Base-by-base conservation (phyloP, 1,140 invertebrate genomes). In the Archegozetes longisetosus region DNA sequence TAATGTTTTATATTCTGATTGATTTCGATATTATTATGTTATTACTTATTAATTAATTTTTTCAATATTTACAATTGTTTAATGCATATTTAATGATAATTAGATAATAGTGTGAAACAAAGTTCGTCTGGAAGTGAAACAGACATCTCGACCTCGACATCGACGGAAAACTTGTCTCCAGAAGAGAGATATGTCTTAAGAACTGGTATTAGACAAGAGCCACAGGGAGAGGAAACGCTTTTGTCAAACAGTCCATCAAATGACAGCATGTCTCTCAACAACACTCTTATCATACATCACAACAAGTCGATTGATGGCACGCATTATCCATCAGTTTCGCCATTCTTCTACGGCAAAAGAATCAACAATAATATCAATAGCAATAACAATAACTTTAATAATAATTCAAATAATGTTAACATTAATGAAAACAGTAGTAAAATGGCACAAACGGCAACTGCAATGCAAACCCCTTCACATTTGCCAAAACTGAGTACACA, bases 81-180 rank as follows among this genome's bases (percentile, higher is more conserved):
- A n/a, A n/a, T n/a, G n/a, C n/a, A n/a, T n/a, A n/a, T n/a, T n/a
- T n/a, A n/a, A n/a, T n/a, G n/a, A n/a, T n/a, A 47, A 47, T 47
- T 17, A 40, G 32, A 40, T 17, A 40, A 40, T 40, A 40, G 32
- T 17, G 32, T 40, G 6, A 40, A 40, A 40, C 32, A 40, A 17
- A 40, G 32, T n/a, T 65, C 65, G 61, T 75, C 74, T 68, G 86
- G 86, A 23, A 89, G 86, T 75, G 86, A 91, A 72, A 89, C 86
- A 24, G 86, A 91, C 77, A 82, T 89, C 52, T 89, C 85, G 32
- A 88, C 86, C 51, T 89, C 85, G 32, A 88, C 86, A 28, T 90
- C 87, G 6, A 88, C 84, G 63, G 88, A 91, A 72, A 91, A 90
- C 73, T 74, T 92, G 61, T 88, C 85, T 32, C 80, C 83, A 68